phyloP scores from a whole-genome alignment of 2,797 vertebrate genomes.

The Ceryle rudis region DNA sequence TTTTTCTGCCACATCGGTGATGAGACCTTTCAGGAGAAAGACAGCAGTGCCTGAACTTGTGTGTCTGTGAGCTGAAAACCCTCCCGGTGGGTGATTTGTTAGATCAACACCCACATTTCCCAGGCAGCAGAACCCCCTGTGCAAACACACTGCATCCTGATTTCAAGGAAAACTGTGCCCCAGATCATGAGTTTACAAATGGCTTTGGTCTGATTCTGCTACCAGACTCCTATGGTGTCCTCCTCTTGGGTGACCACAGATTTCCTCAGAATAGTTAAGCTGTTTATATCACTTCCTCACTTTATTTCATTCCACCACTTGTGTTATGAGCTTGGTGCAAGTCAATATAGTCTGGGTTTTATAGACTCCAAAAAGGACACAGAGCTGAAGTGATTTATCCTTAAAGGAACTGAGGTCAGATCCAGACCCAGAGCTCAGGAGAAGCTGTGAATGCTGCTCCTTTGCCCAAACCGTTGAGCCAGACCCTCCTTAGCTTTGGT shows the following conservation, averaged over 20 bases:
- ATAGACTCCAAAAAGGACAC: not conserved
- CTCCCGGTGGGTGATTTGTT: not conserved
- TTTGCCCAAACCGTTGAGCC: not conserved
- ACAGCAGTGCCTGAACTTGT: not conserved
- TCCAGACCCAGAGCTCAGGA: not conserved
- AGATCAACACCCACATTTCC: not conserved
- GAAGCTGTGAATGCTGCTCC: not conserved
- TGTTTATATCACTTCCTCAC: not conserved
- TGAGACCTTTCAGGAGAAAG: not conserved
- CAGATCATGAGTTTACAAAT: not conserved
- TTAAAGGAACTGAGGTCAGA: not conserved
- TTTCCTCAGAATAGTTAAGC: not conserved
- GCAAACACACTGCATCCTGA: not conserved
- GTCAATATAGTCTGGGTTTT: not conserved
- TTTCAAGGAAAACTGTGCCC: not conserved
- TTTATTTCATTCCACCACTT: not conserved
- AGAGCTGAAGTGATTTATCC: not conserved
- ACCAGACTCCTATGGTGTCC: not conserved
- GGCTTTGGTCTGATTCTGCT: not conserved
- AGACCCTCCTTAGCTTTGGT: not conserved
- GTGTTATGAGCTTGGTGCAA: not conserved
- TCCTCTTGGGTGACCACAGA: fast-evolving
- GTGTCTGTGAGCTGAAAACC: not conserved
- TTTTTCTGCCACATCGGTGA: not conserved
- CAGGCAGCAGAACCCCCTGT: not conserved